phyloP scores from a whole-genome alignment of 2,888 invertebrate genomes.

The Deilephila porcellus region DNA sequence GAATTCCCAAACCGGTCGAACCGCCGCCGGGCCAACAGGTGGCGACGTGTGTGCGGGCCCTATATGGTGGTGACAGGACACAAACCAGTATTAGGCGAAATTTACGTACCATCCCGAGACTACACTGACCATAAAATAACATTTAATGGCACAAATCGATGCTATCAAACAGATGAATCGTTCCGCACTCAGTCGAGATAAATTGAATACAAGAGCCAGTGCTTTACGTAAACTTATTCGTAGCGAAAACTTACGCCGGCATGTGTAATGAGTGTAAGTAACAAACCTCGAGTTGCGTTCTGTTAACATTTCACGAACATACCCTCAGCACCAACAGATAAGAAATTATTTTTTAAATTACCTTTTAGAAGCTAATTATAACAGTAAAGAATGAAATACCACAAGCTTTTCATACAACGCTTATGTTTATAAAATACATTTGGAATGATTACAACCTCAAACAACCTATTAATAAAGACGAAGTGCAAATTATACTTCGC shows the following conservation, averaged over 20 bases:
- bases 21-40: constrained; percentile 54
- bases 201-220: constrained; percentile 56
- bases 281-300: constrained; percentile 37
- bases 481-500: background rate
- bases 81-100: constrained; percentile 72
- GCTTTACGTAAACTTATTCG: constrained; percentile 59
- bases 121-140: constrained; percentile 62
- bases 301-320: constrained; percentile 1
- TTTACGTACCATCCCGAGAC: constrained; percentile 61
- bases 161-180: constrained; percentile 69
- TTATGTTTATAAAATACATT: background rate
- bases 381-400: background rate
- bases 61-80: constrained; percentile 67
- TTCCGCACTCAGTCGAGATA: constrained; percentile 53
- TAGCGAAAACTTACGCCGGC: constrained; percentile 42
- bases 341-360: background rate
- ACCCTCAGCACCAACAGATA: background rate
- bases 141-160: constrained; percentile 71
- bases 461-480: background rate
- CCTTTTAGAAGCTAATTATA: background rate
- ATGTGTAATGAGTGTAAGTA: constrained; percentile 47
- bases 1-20: constrained; percentile 9
- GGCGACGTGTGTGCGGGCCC: constrained; percentile 57
- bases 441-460: background rate
- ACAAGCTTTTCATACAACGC: background rate